These are phyloP conservation scores for Carlito syrichta DNA, from an alignment of 2,113 vertebrate species.

Conservation along the genomic window DNA sequence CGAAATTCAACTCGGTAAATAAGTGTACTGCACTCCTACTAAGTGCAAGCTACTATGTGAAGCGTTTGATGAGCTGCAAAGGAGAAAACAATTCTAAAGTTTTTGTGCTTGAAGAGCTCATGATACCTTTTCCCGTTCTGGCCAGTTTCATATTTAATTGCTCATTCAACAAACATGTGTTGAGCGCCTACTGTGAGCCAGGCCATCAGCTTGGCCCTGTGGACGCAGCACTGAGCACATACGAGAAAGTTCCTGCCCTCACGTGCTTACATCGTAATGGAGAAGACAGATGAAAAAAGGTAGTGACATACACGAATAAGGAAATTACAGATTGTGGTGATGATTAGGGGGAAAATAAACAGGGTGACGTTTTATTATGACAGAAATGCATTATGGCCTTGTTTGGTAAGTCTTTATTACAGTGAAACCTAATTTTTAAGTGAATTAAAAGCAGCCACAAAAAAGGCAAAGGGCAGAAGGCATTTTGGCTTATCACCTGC, in stretches of 20 bases:
- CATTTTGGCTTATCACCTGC: not conserved
- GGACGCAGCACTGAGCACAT: not conserved
- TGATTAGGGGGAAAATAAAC: not conserved
- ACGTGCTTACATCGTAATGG: not conserved
- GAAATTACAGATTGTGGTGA: not conserved
- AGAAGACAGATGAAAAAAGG: not conserved
- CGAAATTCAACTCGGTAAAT: conserved; percentile 16
- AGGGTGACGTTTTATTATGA: not conserved
- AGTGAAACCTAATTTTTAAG: not conserved
- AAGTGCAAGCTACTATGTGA: not conserved
- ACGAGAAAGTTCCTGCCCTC: not conserved
- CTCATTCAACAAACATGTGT: not conserved
- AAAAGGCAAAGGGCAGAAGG: not conserved
- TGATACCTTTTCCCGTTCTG: not conserved
- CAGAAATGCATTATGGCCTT: rapidly evolving
- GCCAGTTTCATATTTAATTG: not conserved
- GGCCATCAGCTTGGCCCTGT: rapidly evolving
- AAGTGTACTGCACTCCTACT: conserved; percentile 30
- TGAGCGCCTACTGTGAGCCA: not conserved
- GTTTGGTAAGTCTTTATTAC: not conserved
- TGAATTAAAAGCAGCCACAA: not conserved
- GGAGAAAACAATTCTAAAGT: not conserved
- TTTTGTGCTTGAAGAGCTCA: not conserved
- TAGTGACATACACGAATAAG: not conserved
- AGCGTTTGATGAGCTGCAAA: not conserved